These are phyloP conservation scores for Strigops habroptila DNA, from an alignment of 2,113 vertebrate species.

Conservation along the genomic window DNA sequence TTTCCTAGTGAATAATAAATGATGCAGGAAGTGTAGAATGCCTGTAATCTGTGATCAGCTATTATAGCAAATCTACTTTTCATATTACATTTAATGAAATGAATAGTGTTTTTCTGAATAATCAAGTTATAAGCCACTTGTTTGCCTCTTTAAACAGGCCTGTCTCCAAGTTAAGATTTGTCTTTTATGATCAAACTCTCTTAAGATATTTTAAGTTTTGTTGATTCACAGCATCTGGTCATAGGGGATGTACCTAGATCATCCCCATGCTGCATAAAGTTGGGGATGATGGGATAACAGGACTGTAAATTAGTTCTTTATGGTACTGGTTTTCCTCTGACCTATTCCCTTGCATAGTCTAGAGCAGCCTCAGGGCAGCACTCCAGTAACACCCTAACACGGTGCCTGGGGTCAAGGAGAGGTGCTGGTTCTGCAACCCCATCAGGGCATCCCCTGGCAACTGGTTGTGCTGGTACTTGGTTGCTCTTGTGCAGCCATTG, in stretches of 20 bases:
- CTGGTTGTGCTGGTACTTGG: neutral
- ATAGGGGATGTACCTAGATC: neutral
- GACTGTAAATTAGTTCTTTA: slow-evolving; percentile 35
- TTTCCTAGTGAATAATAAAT: slow-evolving; percentile 41
- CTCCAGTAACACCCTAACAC: neutral
- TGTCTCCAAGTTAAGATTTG: neutral
- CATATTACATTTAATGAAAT: slow-evolving; percentile 23
- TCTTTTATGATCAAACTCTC: neutral
- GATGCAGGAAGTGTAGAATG: neutral
- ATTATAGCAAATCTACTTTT: slow-evolving; percentile 39
- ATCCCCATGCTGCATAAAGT: neutral
- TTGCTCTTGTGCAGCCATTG: neutral
- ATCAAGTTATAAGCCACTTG: slow-evolving; percentile 19
- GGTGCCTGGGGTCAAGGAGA: neutral
- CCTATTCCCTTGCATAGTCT: neutral
- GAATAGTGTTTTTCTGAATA: slow-evolving; percentile 9
- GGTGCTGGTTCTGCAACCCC: neutral
- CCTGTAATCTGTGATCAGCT: slow-evolving; percentile 34
- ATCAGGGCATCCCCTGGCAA: neutral
- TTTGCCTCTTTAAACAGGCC: neutral
- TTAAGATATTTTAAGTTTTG: neutral
- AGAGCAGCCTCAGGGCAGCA: slow-evolving; percentile 23
- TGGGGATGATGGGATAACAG: slow-evolving; percentile 31
- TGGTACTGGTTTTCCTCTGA: slow-evolving; percentile 15
- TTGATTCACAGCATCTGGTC: neutral